Evolutionary conservation across 2,888 invertebrate species (phyloP).

Genomic region (Oxytorus armatus): DNA sequence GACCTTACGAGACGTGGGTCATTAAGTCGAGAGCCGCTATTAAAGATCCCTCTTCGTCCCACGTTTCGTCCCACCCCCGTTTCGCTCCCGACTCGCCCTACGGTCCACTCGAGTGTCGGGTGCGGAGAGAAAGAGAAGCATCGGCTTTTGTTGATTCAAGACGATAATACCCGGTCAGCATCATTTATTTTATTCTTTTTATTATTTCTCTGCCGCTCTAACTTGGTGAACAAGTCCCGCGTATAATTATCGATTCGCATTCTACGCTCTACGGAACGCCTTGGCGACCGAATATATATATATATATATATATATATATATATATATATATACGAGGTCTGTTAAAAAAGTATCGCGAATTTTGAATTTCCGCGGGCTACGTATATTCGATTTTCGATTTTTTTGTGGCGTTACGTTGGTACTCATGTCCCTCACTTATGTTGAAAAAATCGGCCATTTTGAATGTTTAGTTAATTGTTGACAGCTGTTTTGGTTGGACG

Average conservation of each 20-base stretch:
- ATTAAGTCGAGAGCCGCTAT: conserved; percentile 82
- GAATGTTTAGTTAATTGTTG: no score
- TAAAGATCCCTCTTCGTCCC: conserved; percentile 76
- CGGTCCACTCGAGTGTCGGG: conserved; percentile 43
- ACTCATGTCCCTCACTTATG: no score
- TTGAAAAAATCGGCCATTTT: no score
- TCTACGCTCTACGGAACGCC: conserved; percentile 69
- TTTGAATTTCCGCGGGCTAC: no score
- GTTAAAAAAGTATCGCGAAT: no score
- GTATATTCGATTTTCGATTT: no score
- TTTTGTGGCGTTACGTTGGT: no score
- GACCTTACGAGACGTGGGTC: conserved; percentile 74
- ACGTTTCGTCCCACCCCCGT: conserved; percentile 67
- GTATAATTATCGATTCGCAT: conserved; percentile 82
- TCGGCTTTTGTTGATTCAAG: conserved; percentile 81
- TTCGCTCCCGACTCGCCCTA: conserved; percentile 37
- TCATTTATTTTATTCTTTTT: conserved; percentile 57
- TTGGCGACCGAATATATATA: no score
- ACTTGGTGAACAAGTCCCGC: conserved; percentile 71
- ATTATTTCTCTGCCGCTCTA: conserved; percentile 60
- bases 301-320: no score
- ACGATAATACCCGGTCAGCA: conserved; percentile 81
- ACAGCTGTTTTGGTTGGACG: no score
- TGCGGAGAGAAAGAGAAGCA: conserved; percentile 43
- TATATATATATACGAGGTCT: no score